phyloP scores from a whole-genome alignment of 2,888 invertebrate species.

The Caenorhabditis wallacei region DNA sequence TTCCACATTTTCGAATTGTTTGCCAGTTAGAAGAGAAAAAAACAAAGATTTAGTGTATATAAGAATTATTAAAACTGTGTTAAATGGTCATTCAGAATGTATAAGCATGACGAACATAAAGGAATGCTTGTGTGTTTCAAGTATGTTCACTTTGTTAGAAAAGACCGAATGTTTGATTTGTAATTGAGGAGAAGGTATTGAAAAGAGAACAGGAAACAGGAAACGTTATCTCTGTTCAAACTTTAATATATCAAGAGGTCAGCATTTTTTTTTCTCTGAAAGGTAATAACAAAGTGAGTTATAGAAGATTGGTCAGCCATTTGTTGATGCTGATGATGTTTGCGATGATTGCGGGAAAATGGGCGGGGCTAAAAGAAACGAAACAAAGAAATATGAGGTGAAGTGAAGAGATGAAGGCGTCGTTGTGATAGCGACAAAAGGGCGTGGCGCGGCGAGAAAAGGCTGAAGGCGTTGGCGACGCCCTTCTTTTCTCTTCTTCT shows the following conservation, averaged over 20 bases:
- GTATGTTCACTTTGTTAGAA: constrained; percentile 25
- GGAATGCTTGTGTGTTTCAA: constrained; percentile 24
- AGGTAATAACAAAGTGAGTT: neutral
- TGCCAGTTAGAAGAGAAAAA: neutral
- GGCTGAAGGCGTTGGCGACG: constrained; percentile 21
- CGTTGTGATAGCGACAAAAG: constrained; percentile 52
- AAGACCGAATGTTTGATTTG: constrained; percentile 49
- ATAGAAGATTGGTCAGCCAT: neutral
- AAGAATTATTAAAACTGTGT: too few species aligned
- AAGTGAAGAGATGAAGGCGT: constrained; percentile 32
- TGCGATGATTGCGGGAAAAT: constrained; percentile 2
- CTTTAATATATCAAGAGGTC: too few species aligned
- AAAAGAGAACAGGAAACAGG: constrained; percentile 8
- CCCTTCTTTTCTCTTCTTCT: constrained; percentile 18
- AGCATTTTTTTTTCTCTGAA: neutral
- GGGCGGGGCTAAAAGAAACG: constrained; percentile 29
- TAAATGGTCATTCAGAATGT: constrained; percentile 13
- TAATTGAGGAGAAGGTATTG: constrained; percentile 49
- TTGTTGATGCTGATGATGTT: constrained; percentile 18
- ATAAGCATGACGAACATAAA: constrained; percentile 25
- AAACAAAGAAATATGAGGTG: constrained; percentile 51
- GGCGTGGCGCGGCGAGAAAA: constrained; percentile 40
- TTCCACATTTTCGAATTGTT: too few species aligned
- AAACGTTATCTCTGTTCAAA: neutral
- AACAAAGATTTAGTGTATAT: neutral